Percentiles rank a stretch among this genome's conserved stretches.
These are phyloP conservation scores for Platycheirus albimanus DNA, from an alignment of 2,888 invertebrate genomes.

Conservation along the genomic window DNA sequence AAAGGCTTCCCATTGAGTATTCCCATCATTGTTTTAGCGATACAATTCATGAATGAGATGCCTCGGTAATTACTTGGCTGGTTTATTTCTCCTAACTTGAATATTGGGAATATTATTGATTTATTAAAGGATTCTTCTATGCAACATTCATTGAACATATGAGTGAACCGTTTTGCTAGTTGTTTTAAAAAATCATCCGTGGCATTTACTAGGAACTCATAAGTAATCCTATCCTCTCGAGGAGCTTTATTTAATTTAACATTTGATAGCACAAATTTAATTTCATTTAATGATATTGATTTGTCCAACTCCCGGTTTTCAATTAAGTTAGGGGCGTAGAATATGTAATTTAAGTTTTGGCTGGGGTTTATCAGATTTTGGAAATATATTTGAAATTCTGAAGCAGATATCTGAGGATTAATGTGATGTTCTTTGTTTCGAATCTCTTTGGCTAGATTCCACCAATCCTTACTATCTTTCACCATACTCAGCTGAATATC, in stretches of 20 bases:
- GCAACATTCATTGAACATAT: background rate
- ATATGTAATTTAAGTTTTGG: too few relatives aligned
- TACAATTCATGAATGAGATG: background rate
- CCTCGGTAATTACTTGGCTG: background rate
- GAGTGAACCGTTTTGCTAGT: background rate
- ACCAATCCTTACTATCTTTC: too few relatives aligned
- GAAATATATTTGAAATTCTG: background rate
- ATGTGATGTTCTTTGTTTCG: too few relatives aligned
- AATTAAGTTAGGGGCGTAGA: too few relatives aligned
- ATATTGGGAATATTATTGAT: background rate
- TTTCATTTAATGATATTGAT: too few relatives aligned
- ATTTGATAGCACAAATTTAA: too few relatives aligned
- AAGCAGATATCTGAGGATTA: too few relatives aligned
- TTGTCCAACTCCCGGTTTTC: too few relatives aligned
- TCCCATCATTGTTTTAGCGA: background rate
- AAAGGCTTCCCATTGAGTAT: background rate
- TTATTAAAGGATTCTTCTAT: background rate
- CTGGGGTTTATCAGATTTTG: too few relatives aligned
- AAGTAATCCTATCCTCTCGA: constrained; percentile 16
- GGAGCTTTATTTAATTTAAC: constrained; percentile 63
- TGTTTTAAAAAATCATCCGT: constrained; percentile 1
- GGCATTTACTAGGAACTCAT: constrained; percentile 36
- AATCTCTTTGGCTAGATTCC: too few relatives aligned
- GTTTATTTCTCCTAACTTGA: background rate
- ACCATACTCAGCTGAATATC: too few relatives aligned